phyloP scores from a whole-genome alignment of 2,113 vertebrate genomes.

The Lepus timidus region DNA sequence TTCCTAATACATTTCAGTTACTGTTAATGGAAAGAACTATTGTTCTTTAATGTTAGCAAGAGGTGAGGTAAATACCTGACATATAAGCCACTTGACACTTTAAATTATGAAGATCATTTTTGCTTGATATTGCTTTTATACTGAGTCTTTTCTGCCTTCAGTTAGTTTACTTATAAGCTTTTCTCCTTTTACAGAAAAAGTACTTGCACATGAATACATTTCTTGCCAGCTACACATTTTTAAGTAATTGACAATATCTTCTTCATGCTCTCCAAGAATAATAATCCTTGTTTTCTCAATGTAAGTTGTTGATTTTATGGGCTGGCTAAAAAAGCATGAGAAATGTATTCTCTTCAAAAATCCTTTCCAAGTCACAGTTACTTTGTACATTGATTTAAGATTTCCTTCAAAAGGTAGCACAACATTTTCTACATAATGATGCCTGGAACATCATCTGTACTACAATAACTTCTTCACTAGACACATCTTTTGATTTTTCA shows the following conservation, averaged over 20 bases:
- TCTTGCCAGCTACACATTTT: conserved; percentile 22
- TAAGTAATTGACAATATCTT: conserved; percentile 36
- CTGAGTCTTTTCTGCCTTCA: not conserved
- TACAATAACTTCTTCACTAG: not conserved
- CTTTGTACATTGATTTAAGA: conserved; percentile 26
- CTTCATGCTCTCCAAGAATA: not conserved
- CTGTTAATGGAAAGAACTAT: not conserved
- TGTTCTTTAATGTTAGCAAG: not conserved
- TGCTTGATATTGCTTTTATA: not conserved
- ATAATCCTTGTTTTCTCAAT: not conserved
- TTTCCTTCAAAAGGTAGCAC: conserved; percentile 4
- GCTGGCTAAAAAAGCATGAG: conserved; percentile 5
- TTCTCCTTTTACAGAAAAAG: not conserved
- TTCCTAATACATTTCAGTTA: not conserved
- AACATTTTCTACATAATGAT: conserved; percentile 9
- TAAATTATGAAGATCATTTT: not conserved
- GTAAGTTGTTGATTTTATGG: conserved; percentile 21
- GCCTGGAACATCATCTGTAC: not conserved
- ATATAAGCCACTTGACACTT: not conserved
- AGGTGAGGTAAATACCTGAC: not conserved
- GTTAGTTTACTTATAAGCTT: not conserved
- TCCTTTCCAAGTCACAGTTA: not conserved
- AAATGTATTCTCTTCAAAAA: not conserved
- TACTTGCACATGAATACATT: not conserved
- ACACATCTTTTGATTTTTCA: conserved; percentile 34